Evolutionary conservation across 2,888 invertebrate genomes (phyloP), one percentile per base, ranked within the genome.

Genomic region (Melieria omissa): DNA sequence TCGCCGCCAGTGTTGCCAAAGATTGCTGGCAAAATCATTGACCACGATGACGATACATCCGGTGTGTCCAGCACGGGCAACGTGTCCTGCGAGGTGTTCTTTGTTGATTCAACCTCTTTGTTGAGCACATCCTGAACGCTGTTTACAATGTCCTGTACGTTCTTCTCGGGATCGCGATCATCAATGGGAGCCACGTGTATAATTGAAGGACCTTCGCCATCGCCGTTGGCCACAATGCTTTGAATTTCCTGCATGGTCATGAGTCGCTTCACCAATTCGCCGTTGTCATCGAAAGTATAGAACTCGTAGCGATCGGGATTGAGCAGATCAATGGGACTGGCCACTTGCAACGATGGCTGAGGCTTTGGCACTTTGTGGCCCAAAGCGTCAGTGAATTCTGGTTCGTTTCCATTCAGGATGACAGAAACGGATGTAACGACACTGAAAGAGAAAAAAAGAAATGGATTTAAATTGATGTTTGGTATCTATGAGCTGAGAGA

Each of bases 191-290:
- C 78, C 8, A 82, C 80, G 71, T 88, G 86, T 64, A 86, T 82
- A 3, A 87, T 84, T 0, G 86, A 83, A 1, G 86, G 87, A 66
- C 90, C 91, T 61, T 92, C 91, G 72, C 91, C 92, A 82, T 94
- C 94, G 0, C 94, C 94, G 49, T 92, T 93, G 0, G 95, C 95
- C 47, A 95, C 94, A 73, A 95, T 92, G 57, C 93, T 92, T 83
- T 94, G 94, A 76, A 95, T 95, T 87, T 95, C 94, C 80, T 93
- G 90, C 79, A 94, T 87, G 7, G 95, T 94, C 95, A 95, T 95
- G 47, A 95, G 88, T 73, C 93, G 89, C 81, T 94, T 94, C 0
- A 95, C 92, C 41, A 95, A 88, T 81, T 95, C 93, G 12, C 95
- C 95, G 70, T 92, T 91, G 80, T 94, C 93, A 81, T 95, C 93